Conservation (phyloP, 2,888 invertebrate species). For the Pammene fasciana region DNA sequence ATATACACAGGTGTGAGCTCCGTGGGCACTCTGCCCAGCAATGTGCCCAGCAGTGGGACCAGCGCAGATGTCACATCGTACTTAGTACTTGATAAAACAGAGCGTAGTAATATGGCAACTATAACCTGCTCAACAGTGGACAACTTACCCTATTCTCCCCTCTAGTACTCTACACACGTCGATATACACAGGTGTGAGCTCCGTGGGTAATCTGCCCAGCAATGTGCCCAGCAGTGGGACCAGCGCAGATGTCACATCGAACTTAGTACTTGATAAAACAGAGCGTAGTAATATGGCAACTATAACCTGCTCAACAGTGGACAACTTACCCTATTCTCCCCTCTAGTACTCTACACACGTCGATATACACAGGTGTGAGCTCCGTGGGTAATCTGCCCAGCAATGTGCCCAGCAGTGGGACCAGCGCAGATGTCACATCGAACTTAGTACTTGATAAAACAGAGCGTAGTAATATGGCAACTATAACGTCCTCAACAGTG, state of each 20-base stretch:
- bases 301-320: no score
- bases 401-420: slow-evolving; percentile 42
- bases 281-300: slow-evolving; percentile 14
- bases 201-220: slow-evolving; percentile 30
- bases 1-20: slow-evolving; percentile 50
- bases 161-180: slow-evolving; percentile 47
- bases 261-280: slow-evolving; percentile 31
- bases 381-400: slow-evolving; percentile 36
- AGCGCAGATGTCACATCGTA: slow-evolving; percentile 44
- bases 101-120: no score
- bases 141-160: slow-evolving; percentile 45
- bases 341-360: slow-evolving; percentile 47
- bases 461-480: slow-evolving; percentile 13
- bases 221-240: slow-evolving; percentile 42
- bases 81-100: slow-evolving; percentile 26
- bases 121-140: no score
- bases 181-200: slow-evolving; percentile 49
- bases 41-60: slow-evolving; percentile 41
- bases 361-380: slow-evolving; percentile 49
- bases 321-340: slow-evolving; percentile 44
- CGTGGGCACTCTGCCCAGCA: slow-evolving; percentile 33
- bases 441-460: slow-evolving; percentile 38
- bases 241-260: slow-evolving; percentile 43
- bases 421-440: slow-evolving; percentile 42
- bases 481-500: slow-evolving; percentile 10